Evolutionary conservation across 2,888 invertebrate species (phyloP), one percentile per base, ranked within the genome.

Genomic region (Campopleginae sp.): DNA sequence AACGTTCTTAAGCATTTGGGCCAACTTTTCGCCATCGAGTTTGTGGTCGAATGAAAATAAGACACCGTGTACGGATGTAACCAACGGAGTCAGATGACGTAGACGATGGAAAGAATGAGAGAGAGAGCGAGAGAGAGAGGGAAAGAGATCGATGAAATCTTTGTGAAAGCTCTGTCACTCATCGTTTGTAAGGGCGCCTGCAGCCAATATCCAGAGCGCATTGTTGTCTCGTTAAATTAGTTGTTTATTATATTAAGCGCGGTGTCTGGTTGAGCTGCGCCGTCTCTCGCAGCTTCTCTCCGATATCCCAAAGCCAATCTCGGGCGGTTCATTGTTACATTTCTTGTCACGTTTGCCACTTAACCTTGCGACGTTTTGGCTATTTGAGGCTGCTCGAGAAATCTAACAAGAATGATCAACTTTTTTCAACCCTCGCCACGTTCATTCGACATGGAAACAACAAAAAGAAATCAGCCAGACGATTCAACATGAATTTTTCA

Each of bases 131-230:
- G 66, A n/a, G 42, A 54, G 14, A 42, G 65, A 51, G 38, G 61
- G 31, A 44, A 54, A 58, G 61, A 74, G 38, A 74, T 58, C 61
- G 84, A 85, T 79, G 82, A 66, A 85, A 86, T 79, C 85, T 90
- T 89, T 85, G 88, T 90, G 90, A 90, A 90, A 89, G 86, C 89
- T 70, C 89, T 88, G 91, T 89, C 91, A 90, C 82, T 91, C 89
- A 91, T 91, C 88, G 80, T 91, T 91, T 80, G 54, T 68, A 89
- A 63, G 23, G 65, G 65, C 88, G 76, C 42, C 87, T 85, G 87
- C 83, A 85, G 71, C 88, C 90, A 88, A 89, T 91, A 91, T 91
- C 75, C 80, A 66, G 82, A 87, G 86, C 82, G 86, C 86, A 91
- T 91, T 91, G 88, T 87, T 87, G 88, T 85, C 89, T 87, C 87